Evolutionary conservation across 2,888 invertebrate species (phyloP), one percentile per base, ranked within the genome.

Genomic region (Drosophila monieri): DNA sequence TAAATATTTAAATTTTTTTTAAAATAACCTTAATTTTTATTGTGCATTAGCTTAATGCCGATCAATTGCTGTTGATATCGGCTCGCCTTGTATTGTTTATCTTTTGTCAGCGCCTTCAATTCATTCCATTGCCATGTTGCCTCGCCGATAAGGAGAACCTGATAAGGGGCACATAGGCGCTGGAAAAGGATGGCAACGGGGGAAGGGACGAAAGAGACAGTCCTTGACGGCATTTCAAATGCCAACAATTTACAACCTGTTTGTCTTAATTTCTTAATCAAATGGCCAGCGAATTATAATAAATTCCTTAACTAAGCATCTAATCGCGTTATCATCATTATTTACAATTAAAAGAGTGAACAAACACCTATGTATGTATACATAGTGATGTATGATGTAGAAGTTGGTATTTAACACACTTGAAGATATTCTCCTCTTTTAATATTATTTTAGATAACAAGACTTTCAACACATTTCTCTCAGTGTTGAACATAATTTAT

Each of bases 281-380:
- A 78, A 78, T 75, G 77, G 70, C 79, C 53, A 60, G 53, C 68
- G 75, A 80, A 79, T 77, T 80, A 79, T 76, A 80, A 80, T 81
- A 80, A 81, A 81, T 81, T 80, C 81, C 78, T 78, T 81, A 78
- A 66, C 78, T 67, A 74, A 67, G 76, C 72, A 59, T 80, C 67
- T 81, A 80, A 81, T 80, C 80, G 79, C 66, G 74, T 80, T 80
- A 80, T 80, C 83, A 80, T 78, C 76, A 80, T 78, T 81, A 80
- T 80, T 78, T 81, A 81, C 78, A 80, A 80, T 78, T 81, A 81
- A 52, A 64, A 64, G 76, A 81, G 39, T 56, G 44, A 27, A 44
- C 23, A 51, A 27, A 47, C 35, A 49, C 43, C 37, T 10, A 30
- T 23, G 23, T 37, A 61, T 35, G 32, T 35, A 59, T 39, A 25